Percentiles rank a stretch among this genome's conserved stretches.
These are phyloP conservation scores for Catharus ustulatus DNA, from an alignment of 2,797 vertebrate species.

Conservation along the genomic window DNA sequence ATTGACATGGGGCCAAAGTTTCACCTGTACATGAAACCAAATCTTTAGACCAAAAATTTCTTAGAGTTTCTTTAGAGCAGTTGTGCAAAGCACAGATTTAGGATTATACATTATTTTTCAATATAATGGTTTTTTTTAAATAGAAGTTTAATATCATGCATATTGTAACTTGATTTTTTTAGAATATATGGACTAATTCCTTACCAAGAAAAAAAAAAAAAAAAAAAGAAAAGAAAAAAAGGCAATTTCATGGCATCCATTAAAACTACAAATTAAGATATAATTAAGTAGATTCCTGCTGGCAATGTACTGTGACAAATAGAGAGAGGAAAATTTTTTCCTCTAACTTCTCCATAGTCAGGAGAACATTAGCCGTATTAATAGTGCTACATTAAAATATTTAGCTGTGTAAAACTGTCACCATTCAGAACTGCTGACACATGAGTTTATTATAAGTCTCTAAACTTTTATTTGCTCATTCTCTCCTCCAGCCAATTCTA, in stretches of 20 bases:
- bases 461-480: neutral
- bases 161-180: accelerated
- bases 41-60: neutral
- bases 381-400: neutral
- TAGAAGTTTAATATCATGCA: neutral
- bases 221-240: no score
- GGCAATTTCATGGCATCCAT: neutral
- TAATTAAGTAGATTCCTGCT: neutral
- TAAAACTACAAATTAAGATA: slow-evolving; percentile 16
- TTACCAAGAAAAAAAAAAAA: neutral
- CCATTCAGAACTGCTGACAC: neutral
- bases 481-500: neutral
- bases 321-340: neutral
- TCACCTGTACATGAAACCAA: neutral
- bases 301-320: neutral
- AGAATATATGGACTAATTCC: neutral
- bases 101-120: neutral
- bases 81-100: neutral
- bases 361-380: neutral
- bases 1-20: neutral
- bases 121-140: accelerated
- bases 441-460: neutral
- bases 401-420: neutral
- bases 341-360: neutral
- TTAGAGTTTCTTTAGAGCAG: neutral